A percentile compares a stretch with the other conserved stretches of the same genome.
Evolutionary conservation across 2,888 invertebrate species (phyloP).

Genomic region (Zootermopsis nevadensis): DNA sequence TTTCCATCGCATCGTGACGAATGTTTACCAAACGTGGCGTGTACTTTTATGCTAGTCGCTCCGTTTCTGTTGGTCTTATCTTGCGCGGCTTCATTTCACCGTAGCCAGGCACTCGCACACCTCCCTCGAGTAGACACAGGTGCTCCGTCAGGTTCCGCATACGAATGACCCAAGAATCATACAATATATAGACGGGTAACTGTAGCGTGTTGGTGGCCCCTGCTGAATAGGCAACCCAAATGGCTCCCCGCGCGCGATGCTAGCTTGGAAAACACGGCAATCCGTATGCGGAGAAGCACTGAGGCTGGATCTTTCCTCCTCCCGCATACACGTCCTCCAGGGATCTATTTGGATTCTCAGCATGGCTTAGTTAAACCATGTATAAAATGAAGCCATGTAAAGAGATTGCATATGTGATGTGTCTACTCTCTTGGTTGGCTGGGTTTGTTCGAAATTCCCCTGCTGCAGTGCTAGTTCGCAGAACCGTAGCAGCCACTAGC

Average conservation of each 20-base stretch:
- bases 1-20: too few relatives aligned
- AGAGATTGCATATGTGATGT: constrained; percentile 51
- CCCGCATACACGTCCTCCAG: constrained; percentile 36
- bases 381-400: constrained; percentile 52
- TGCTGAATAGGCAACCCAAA: constrained; percentile 37
- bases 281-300: constrained; percentile 51
- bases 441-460: neutral
- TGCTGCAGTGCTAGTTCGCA: neutral
- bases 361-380: constrained; percentile 50
- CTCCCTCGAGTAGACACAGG: constrained; percentile 44
- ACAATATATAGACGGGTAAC: constrained; percentile 41
- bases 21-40: neutral
- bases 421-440: constrained; percentile 36
- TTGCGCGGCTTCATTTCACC: constrained; percentile 32
- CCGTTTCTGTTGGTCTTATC: neutral
- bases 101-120: constrained; percentile 38
- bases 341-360: constrained; percentile 43
- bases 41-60: neutral
- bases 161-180: constrained; percentile 47
- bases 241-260: constrained; percentile 37
- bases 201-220: constrained; percentile 31
- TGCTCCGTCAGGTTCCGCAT: constrained; percentile 46
- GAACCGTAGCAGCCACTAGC: neutral
- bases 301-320: constrained; percentile 31
- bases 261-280: constrained; percentile 45